Conservation (phyloP, 2,113 vertebrate genomes). For the Hystrix cristata region DNA sequence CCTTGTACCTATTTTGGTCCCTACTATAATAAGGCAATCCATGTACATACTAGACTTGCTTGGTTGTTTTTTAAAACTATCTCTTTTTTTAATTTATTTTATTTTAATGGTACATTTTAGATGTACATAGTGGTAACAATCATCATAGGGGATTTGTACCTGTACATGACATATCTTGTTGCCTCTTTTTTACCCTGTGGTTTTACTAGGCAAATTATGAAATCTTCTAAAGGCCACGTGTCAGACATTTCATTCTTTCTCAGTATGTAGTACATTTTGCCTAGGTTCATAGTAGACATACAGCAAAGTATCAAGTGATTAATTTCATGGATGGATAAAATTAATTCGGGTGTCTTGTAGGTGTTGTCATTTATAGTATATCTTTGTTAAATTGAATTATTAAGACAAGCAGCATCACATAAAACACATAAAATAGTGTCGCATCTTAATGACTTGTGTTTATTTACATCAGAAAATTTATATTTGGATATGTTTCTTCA, state of each 20-base stretch:
- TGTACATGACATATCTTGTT: no score
- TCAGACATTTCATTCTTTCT: neutral
- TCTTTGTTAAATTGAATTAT: conserved; percentile 36
- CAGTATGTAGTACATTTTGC: neutral
- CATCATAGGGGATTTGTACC: no score
- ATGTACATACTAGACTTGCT: accelerated
- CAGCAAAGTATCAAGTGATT: neutral
- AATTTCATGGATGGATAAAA: neutral
- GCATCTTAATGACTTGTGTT: neutral
- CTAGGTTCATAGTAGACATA: neutral
- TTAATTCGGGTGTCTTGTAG: neutral
- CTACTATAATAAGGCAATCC: neutral
- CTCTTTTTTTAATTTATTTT: neutral
- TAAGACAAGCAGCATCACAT: neutral
- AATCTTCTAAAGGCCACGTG: neutral
- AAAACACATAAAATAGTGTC: neutral
- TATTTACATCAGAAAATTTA: neutral
- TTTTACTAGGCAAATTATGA: neutral
- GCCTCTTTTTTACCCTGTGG: neutral
- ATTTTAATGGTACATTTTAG: no score
- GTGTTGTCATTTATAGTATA: neutral
- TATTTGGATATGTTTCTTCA: conserved; percentile 3
- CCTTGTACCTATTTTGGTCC: neutral
- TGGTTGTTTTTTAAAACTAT: neutral
- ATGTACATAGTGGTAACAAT: no score